Evolutionary conservation across 2,888 invertebrate genomes (phyloP).

Genomic region (Pantelozetes paolii): DNA sequence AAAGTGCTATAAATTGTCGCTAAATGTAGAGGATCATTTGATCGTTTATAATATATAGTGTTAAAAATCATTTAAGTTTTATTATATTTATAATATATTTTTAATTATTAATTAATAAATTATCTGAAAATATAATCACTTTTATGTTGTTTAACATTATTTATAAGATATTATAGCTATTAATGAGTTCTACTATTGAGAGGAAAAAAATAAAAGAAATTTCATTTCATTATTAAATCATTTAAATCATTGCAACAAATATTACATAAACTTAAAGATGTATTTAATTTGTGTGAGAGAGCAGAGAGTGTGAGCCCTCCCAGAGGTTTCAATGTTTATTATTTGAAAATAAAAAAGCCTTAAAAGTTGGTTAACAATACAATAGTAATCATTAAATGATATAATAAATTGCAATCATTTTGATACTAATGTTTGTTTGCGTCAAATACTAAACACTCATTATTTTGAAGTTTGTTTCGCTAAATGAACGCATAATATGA

Average conservation of each 20-base stretch:
- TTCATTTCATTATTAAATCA: neutral
- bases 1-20: conserved; percentile 22
- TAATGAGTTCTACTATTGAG: neutral
- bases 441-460: conserved; percentile 15
- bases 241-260: neutral
- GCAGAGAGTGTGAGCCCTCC: neutral
- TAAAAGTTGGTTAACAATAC: neutral
- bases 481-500: conserved; percentile 10
- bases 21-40: no score
- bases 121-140: conserved; percentile 13
- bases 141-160: neutral
- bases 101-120: conserved; percentile 25
- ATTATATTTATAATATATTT: no score
- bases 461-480: neutral
- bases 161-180: neutral
- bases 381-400: conserved; percentile 4
- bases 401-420: conserved; percentile 11
- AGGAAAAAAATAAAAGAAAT: neutral
- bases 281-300: neutral
- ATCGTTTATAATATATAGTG: neutral
- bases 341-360: no score
- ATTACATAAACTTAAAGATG: neutral
- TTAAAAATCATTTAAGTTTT: conserved; percentile 19
- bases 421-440: conserved; percentile 21
- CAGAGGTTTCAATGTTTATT: neutral